Percentiles rank a stretch among this genome's conserved stretches.
phyloP scores from a whole-genome alignment of 2,797 vertebrate genomes.

The Capromys pilorides region DNA sequence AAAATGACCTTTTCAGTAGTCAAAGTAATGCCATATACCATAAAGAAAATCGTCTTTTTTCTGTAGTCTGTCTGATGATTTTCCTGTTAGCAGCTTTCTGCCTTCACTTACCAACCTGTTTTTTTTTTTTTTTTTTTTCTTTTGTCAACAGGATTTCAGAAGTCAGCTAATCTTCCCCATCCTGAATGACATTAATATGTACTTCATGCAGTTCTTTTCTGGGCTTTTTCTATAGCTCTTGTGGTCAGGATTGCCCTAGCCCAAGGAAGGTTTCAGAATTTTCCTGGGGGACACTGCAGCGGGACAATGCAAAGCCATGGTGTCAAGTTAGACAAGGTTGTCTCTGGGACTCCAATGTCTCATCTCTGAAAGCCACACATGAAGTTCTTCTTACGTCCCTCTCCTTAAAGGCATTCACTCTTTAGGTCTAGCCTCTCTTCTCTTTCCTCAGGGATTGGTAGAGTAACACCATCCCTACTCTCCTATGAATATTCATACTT shows the following conservation, averaged over 20 bases:
- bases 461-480: background rate
- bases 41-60: background rate
- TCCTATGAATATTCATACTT: background rate
- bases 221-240: background rate
- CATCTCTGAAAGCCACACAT: background rate
- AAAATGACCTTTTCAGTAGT: constrained; percentile 11
- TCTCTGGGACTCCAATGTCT: background rate
- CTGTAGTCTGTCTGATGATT: background rate
- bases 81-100: background rate
- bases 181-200: background rate
- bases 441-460: background rate
- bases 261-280: background rate
- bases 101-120: constrained; percentile 7
- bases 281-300: background rate
- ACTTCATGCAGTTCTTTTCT: background rate
- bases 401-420: background rate
- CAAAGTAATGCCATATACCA: background rate
- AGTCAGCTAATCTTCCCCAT: background rate
- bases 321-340: background rate
- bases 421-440: background rate
- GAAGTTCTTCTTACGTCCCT: background rate
- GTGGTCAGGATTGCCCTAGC: background rate
- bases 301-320: background rate
- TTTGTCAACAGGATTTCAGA: background rate
- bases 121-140: background rate